Evolutionary conservation across 2,888 invertebrate genomes (phyloP).

Genomic region (Lithophane semibrunnea): DNA sequence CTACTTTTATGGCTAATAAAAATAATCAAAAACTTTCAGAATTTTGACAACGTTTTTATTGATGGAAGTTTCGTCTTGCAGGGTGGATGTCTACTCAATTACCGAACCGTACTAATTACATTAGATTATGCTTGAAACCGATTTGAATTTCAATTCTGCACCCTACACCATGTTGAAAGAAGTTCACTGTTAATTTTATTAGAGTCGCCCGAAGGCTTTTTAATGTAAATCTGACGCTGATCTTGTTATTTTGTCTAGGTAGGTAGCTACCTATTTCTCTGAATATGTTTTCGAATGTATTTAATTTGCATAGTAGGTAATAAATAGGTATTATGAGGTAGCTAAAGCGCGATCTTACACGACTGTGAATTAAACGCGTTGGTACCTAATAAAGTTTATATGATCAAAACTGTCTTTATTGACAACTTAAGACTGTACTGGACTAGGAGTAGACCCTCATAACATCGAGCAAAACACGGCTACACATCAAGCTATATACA

Average conservation of each 20-base stretch:
- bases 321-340: conserved; percentile 7
- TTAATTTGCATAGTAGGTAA: conserved; percentile 11
- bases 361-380: background rate
- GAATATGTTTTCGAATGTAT: conserved; percentile 12
- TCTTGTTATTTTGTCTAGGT: conserved; percentile 60
- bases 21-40: conserved; percentile 17
- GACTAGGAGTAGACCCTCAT: too few relatives aligned
- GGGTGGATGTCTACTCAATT: conserved; percentile 86
- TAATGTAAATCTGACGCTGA: conserved; percentile 80
- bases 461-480: too few relatives aligned
- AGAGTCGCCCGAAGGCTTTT: conserved; percentile 80
- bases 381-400: background rate
- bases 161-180: conserved; percentile 79
- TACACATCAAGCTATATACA: too few relatives aligned
- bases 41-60: conserved; percentile 50
- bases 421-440: background rate
- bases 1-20: too few relatives aligned
- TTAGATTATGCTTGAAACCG: conserved; percentile 83
- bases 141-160: conserved; percentile 88
- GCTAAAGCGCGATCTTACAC: background rate
- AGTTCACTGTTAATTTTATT: conserved; percentile 87
- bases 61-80: conserved; percentile 67
- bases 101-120: conserved; percentile 85
- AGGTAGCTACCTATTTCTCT: background rate
- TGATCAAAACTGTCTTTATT: background rate